Evolutionary conservation across 2,888 invertebrate genomes (phyloP), one percentile per base, ranked within the genome.

Genomic region (Nymphalis urticae): DNA sequence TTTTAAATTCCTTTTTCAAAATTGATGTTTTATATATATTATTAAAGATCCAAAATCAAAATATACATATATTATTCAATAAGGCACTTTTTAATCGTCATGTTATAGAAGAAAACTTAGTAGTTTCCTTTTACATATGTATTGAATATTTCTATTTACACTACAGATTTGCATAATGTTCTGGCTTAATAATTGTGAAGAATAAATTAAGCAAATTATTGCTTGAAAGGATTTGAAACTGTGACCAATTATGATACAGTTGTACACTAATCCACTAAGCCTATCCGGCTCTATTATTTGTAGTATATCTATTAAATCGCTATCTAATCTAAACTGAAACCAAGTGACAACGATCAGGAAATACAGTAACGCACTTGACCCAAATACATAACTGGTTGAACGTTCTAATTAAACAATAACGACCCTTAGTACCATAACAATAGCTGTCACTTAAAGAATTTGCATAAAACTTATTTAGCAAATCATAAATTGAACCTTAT

Each of bases 311-410:
- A 19, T 19, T 17, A 54, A 16, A 24, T 68, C 16, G 27, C 27
- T 60, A 47, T 48, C 42, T 17, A 19, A 63, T 64, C 70, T 36
- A 32, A 65, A 66, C 48, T 19, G 13, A 66, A 69, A 64, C 71
- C 36, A 50, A 54, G 73, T 69, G 64, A 70, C 69, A 66, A 53
- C 50, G 68, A 72, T 68, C 68, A 75, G 75, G 75, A 75, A 72
- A 67, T 66, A 62, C 68, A 70, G 62, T 72, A 73, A 68, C 75
- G 75, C 74, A 71, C 76, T 76, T 75, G 76, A 73, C 76, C 74
- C 58, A 59, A 70, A 68, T 73, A 65, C 5, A 7, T 42, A 48
- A 71, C 74, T 69, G 69, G 73, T 74, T 72, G 21, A 66, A 59
- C 68, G 69, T 68, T 75, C 72, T 63, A 73, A 75, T 73, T 72